phyloP scores from a whole-genome alignment of 2,113 vertebrate genomes.

The Periophthalmodon schlosseri region DNA sequence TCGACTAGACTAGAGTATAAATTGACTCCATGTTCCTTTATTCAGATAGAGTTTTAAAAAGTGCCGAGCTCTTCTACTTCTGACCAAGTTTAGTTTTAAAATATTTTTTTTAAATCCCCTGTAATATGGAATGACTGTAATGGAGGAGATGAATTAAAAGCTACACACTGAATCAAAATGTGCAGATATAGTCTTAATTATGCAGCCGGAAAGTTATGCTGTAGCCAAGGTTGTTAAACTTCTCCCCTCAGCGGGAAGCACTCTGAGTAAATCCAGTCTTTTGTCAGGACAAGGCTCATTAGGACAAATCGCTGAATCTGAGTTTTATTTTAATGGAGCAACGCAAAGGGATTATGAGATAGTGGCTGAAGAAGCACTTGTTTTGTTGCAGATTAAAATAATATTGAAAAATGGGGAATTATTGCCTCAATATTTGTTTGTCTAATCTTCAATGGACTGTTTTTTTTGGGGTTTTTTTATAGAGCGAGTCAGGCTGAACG shows the following conservation, averaged over 20 bases:
- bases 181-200: conserved; percentile 32
- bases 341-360: conserved; percentile 26
- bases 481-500: no score
- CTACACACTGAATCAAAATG: conserved; percentile 26
- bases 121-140: conserved; percentile 28
- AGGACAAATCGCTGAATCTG: conserved; percentile 50
- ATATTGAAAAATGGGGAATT: background rate
- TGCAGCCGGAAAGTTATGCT: conserved; percentile 32
- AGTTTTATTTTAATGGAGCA: conserved; percentile 36
- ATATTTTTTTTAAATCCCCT: no score
- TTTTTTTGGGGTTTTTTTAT: no score
- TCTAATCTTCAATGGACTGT: conserved; percentile 9
- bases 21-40: no score
- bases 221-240: conserved; percentile 46
- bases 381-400: conserved; percentile 17
- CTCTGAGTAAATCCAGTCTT: conserved; percentile 21
- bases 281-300: conserved; percentile 43
- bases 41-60: no score
- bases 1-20: no score
- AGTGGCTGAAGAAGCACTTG: conserved; percentile 31
- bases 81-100: no score
- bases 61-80: no score
- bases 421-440: background rate
- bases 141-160: conserved; percentile 17
- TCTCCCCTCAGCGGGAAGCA: conserved; percentile 24